Conservation (phyloP, 2,888 invertebrate genomes). For the Trissonchulus sp. region DNA sequence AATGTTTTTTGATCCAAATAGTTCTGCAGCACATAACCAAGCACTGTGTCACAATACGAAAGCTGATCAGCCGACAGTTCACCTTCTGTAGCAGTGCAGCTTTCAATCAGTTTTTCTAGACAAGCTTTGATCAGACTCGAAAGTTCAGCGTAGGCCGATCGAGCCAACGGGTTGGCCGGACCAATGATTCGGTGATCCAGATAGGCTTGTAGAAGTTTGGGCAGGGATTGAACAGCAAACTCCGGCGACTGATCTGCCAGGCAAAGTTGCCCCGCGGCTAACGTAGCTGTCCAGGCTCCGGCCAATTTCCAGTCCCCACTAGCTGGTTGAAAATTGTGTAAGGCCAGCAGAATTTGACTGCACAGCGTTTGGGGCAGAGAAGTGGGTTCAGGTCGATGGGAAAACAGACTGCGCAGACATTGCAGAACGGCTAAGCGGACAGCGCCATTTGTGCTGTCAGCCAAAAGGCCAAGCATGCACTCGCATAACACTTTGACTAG, state of each 20-base stretch:
- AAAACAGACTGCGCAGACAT: conserved; percentile 42
- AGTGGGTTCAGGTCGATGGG: conserved; percentile 43
- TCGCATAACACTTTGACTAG: neutral
- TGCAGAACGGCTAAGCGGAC: conserved; percentile 39
- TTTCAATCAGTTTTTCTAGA: neutral
- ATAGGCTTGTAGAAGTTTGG: neutral
- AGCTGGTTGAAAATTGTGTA: neutral
- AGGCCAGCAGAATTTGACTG: neutral
- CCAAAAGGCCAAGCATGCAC: neutral
- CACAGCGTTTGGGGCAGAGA: conserved; percentile 39
- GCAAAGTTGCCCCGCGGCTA: neutral
- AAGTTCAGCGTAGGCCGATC: neutral
- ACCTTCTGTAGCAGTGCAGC: neutral
- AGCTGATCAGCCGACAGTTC: neutral
- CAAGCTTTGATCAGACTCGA: neutral
- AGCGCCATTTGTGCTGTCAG: neutral
- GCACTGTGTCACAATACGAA: neutral
- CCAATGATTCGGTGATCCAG: neutral
- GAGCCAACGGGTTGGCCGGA: neutral
- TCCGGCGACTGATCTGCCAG: neutral
- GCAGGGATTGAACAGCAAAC: neutral
- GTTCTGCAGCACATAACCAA: neutral
- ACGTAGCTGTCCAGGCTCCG: neutral
- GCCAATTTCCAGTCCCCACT: neutral
- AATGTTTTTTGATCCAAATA: neutral